Conservation (phyloP, 2,888 invertebrate genomes). For the Criorhina ranunculi region DNA sequence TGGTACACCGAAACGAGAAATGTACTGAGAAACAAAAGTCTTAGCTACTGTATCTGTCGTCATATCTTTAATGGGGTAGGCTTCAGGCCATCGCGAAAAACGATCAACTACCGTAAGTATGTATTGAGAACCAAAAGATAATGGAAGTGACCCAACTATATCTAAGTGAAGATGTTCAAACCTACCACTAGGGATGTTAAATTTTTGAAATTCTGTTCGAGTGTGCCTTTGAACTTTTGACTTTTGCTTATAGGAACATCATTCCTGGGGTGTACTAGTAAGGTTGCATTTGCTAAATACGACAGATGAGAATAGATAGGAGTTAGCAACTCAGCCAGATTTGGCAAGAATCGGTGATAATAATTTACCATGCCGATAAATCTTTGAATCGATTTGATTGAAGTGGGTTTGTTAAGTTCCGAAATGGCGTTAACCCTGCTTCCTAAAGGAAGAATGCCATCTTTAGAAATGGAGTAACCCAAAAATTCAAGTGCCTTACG, state of each 20-base stretch:
- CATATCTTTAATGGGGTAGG: slow-evolving; percentile 17
- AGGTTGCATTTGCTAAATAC: too few relatives aligned
- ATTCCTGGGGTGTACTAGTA: too few relatives aligned
- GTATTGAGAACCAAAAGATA: slow-evolving; percentile 49
- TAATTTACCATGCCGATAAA: slow-evolving; percentile 13
- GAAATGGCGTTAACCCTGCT: slow-evolving; percentile 6
- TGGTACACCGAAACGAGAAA: too few relatives aligned
- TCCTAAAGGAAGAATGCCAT: slow-evolving; percentile 12
- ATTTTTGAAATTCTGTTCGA: slow-evolving; percentile 6
- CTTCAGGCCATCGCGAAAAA: slow-evolving; percentile 47
- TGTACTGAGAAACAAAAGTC: too few relatives aligned
- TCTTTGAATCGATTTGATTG: slow-evolving; percentile 21
- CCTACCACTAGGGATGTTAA: slow-evolving; percentile 10
- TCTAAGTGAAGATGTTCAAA: slow-evolving; percentile 79
- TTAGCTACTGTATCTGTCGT: slow-evolving; percentile 36
- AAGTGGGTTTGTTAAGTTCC: slow-evolving; percentile 1
- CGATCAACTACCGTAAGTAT: slow-evolving; percentile 43
- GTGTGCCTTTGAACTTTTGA: slow-evolving; percentile 39
- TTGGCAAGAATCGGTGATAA: slow-evolving; percentile 3
- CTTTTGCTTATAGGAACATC: slow-evolving; percentile 15
- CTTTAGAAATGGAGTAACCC: slow-evolving; percentile 3
- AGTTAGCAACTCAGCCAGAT: not conserved
- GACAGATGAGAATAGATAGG: not conserved
- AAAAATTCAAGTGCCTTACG: slow-evolving; percentile 7
- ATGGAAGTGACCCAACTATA: slow-evolving; percentile 80